Conservation (phyloP, 37 sponge, comb jelly and placozoan species). For the Dysidea cf. avara region DNA sequence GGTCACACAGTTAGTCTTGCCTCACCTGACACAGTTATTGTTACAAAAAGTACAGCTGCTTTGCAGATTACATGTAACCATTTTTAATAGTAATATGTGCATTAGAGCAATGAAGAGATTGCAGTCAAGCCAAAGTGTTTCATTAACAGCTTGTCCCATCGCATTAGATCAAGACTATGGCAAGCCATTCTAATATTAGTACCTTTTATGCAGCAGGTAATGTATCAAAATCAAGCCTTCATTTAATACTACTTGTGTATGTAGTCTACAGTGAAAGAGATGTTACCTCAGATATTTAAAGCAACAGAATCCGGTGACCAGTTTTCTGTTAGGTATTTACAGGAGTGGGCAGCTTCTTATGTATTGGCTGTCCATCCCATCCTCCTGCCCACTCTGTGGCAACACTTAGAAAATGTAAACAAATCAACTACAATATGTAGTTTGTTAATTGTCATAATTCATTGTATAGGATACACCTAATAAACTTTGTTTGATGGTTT, state of each 20-base stretch:
- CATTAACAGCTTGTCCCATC: constrained; percentile 60
- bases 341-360: constrained; percentile 65
- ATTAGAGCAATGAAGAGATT: constrained; percentile 20
- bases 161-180: constrained; percentile 52
- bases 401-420: constrained; percentile 12
- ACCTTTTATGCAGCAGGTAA: constrained; percentile 21
- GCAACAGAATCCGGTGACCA: constrained; percentile 69
- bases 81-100: constrained; percentile 1
- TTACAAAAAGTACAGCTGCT: constrained; percentile 5
- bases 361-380: constrained; percentile 27
- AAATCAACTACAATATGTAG: neutral
- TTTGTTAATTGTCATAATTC: neutral
- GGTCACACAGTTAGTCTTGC: constrained; percentile 5
- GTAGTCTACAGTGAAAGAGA: constrained; percentile 10
- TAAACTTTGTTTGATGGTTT: constrained; percentile 42
- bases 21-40: neutral
- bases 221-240: no score
- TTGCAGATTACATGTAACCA: neutral
- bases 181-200: constrained; percentile 53
- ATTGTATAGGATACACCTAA: constrained; percentile 17
- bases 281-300: constrained; percentile 27
- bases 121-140: constrained; percentile 47
- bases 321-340: constrained; percentile 63
- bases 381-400: constrained; percentile 18
- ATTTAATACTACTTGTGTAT: no score